Evolutionary conservation across 2,797 vertebrate species (phyloP).

Genomic region (Rhodeus uyekii): DNA sequence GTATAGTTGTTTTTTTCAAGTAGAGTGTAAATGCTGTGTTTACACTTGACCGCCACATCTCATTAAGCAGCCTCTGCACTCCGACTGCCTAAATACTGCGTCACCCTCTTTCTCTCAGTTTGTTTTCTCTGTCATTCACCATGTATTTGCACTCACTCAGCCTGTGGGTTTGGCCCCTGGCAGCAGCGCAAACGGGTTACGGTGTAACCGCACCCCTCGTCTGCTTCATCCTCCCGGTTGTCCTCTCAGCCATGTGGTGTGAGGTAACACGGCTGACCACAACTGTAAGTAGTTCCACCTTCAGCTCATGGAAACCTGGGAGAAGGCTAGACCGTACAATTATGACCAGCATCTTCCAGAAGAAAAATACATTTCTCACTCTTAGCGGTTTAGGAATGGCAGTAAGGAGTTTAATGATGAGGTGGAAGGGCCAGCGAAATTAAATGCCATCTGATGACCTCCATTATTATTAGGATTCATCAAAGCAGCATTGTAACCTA

Average conservation of each 20-base stretch:
- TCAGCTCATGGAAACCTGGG: constrained; percentile 57
- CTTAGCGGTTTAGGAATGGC: constrained; percentile 42
- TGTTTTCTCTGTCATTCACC: constrained; percentile 45
- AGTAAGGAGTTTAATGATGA: constrained; percentile 39
- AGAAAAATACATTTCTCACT: constrained; percentile 50
- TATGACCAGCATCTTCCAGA: constrained; percentile 42
- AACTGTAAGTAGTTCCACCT: constrained; percentile 56
- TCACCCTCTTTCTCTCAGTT: constrained; percentile 45
- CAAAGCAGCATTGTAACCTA: constrained; percentile 27
- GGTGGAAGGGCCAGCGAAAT: constrained; percentile 26
- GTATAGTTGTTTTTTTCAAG: constrained; percentile 17
- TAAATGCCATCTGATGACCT: constrained; percentile 34
- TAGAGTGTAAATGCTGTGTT: constrained; percentile 44
- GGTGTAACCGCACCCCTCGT: constrained; percentile 50
- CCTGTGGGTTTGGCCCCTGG: constrained; percentile 49
- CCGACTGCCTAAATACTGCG: constrained; percentile 35
- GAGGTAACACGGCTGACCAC: constrained; percentile 58
- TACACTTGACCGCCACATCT: constrained; percentile 48
- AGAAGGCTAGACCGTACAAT: constrained; percentile 32
- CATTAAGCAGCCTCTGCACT: constrained; percentile 35
- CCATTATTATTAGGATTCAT: constrained; percentile 38
- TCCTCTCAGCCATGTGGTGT: constrained; percentile 50
- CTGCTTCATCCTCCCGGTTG: constrained; percentile 48
- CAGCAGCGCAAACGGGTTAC: constrained; percentile 38
- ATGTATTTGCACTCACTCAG: constrained; percentile 42